Base-by-base conservation (phyloP, 1,140 invertebrate species). In the Aethina tumida region DNA sequence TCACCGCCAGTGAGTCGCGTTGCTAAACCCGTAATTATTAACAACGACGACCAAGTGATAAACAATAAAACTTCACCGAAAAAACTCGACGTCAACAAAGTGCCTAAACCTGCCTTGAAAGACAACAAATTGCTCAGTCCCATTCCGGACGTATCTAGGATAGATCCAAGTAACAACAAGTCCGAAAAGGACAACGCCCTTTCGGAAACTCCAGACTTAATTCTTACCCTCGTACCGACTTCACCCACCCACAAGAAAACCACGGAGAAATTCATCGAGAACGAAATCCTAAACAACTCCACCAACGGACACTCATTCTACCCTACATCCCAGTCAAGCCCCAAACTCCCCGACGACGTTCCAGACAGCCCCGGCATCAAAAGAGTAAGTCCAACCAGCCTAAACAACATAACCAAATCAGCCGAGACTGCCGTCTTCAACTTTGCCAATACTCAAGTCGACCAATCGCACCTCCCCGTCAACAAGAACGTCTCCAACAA, bases 351-450 rank as follows among this genome's bases (percentile, higher is more conserved):
- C 25, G 31, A 18, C 8, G 42, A 45, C 16, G 38, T 35, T 3
- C 19, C 17, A 3, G 36, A 42, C n/a, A 7, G 15, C 1, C 20
- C 36, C 0, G 34, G 41, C 8, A 21, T 30, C 4, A 46, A 46
- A 29, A 37, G 32, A 29, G 38, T 48, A 10, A 43, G 41, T 8
- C 41, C 45, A 12, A 39, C 24, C 2, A 65, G 77, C 39, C 68
- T 73, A 37, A 78, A 75, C 52, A 70, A 69, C 35, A 80, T 82
- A 50, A 62, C 49, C 19, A 63, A 34, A 54, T 55, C 13, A 8
- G 22, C 28, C 7, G 43, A 35, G 7, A 38, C 39, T 13, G 26
- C 39, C 13, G 39, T 45, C 2, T 50, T 34, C 25, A 49, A 48
- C 20, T 48, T 49, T 22, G 17, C 19, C 5, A 37, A 43, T 18